Percentiles rank a stretch among this genome's conserved stretches.
These are phyloP conservation scores for Tragelaphus imberbis DNA, from an alignment of 2,113 vertebrate genomes.

Conservation along the genomic window DNA sequence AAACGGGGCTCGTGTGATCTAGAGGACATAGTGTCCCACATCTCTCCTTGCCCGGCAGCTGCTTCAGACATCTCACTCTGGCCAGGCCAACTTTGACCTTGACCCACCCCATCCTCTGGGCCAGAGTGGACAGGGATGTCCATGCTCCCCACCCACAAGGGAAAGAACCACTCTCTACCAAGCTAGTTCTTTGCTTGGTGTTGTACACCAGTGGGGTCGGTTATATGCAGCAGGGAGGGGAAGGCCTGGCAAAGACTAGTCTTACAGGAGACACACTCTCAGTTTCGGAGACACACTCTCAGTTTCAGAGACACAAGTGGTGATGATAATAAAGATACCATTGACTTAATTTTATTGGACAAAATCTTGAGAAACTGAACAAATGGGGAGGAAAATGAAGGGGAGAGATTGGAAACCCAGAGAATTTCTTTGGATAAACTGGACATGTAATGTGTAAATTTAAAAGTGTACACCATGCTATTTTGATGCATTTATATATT, in stretches of 20 bases:
- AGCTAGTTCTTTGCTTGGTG: slow-evolving; percentile 55
- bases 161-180: slow-evolving; percentile 49
- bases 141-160: slow-evolving; percentile 54
- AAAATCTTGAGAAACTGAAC: not conserved
- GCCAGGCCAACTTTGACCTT: slow-evolving; percentile 72
- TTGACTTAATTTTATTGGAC: not conserved
- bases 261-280: not conserved
- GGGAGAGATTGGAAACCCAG: not conserved
- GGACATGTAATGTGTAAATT: not conserved
- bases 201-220: slow-evolving; percentile 42
- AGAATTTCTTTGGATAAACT: not conserved
- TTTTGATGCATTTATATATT: not conserved
- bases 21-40: slow-evolving; percentile 35
- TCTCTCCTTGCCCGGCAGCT: slow-evolving; percentile 25
- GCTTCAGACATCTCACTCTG: slow-evolving; percentile 69
- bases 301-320: not conserved
- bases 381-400: not conserved
- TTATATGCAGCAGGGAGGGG: slow-evolving; percentile 50
- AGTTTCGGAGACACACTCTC: not conserved
- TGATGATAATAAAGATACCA: not conserved
- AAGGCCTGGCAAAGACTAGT: slow-evolving; percentile 31
- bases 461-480: not conserved
- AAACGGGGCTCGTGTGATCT: not conserved
- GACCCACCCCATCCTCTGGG: slow-evolving; percentile 69
- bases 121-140: slow-evolving; percentile 66